Conservation (phyloP, 2,888 invertebrate genomes). For the Neoscelio sp. region DNA sequence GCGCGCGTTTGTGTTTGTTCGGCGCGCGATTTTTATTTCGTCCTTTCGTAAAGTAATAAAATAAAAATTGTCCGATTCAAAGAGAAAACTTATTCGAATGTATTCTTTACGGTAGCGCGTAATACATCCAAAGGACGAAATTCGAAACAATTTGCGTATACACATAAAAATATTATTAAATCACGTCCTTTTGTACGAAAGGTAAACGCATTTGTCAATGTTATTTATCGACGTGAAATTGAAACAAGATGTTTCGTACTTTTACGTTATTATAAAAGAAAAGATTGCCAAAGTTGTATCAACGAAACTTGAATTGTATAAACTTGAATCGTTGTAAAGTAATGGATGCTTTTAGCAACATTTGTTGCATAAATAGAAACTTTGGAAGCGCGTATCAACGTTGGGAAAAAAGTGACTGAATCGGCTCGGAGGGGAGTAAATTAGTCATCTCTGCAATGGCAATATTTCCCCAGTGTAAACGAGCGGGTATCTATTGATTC, state of each 20-base stretch:
- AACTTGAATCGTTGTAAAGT: not conserved
- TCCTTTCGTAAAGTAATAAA: slow-evolving; percentile 1
- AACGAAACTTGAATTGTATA: slow-evolving; percentile 6
- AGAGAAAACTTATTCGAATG: slow-evolving; percentile 7
- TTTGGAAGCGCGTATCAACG: not conserved
- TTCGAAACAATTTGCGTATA: not conserved
- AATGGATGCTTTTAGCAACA: not conserved
- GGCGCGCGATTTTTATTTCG: too few species aligned
- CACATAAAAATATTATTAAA: slow-evolving; percentile 23
- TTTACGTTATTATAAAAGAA: too few species aligned
- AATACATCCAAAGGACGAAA: not conserved
- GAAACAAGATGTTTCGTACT: slow-evolving; percentile 3
- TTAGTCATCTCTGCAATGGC: slow-evolving; percentile 14
- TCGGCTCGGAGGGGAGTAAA: slow-evolving; percentile 8
- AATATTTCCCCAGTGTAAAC: slow-evolving; percentile 41
- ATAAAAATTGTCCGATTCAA: not conserved
- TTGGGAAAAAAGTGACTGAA: not conserved
- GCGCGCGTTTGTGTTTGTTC: too few species aligned
- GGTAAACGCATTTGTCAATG: slow-evolving; percentile 3
- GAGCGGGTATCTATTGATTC: slow-evolving; percentile 32
- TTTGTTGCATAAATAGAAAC: slow-evolving; percentile 7
- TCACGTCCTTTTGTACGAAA: not conserved
- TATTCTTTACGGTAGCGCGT: not conserved
- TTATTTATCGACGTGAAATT: slow-evolving; percentile 15
- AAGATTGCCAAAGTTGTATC: not conserved